Evolutionary conservation across 53 echinoderm and acorn worm genomes (phyloP).

Genomic region (Patiria pectinifera): DNA sequence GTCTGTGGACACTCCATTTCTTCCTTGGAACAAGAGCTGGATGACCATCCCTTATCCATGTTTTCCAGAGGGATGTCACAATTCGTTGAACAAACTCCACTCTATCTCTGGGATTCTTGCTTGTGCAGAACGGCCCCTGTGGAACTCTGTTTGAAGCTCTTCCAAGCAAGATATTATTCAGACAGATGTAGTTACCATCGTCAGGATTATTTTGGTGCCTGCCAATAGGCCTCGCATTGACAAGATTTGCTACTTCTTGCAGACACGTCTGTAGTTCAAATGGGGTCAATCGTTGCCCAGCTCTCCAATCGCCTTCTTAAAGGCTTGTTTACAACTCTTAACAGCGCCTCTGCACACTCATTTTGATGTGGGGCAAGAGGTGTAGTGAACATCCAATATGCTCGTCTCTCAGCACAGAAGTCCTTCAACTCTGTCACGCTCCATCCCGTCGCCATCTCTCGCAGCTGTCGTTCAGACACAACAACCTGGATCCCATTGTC

Average conservation of each 20-base stretch:
- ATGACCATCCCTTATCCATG: constrained; percentile 50
- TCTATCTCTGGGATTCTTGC: constrained; percentile 48
- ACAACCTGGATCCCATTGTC: constrained; percentile 80
- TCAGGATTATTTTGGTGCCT: constrained; percentile 74
- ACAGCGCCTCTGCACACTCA: constrained; percentile 77
- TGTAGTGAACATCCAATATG: constrained; percentile 76
- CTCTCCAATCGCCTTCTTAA: constrained; percentile 80
- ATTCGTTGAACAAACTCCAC: constrained; percentile 46
- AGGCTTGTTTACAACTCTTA: constrained; percentile 72
- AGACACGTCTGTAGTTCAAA: constrained; percentile 80
- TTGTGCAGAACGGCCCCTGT: constrained; percentile 49
- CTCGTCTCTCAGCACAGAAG: constrained; percentile 74
- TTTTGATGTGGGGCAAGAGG: constrained; percentile 84
- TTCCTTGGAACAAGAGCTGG: constrained; percentile 55
- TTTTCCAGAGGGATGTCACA: constrained; percentile 52
- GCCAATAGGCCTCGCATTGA: constrained; percentile 79
- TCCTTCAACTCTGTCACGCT: constrained; percentile 61
- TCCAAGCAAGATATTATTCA: constrained; percentile 65
- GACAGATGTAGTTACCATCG: constrained; percentile 71
- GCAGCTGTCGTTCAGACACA: constrained; percentile 65
- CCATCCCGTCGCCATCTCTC: constrained; percentile 72
- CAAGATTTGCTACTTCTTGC: constrained; percentile 72
- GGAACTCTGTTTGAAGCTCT: constrained; percentile 39
- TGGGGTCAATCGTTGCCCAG: constrained; percentile 65
- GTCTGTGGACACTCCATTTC: constrained; percentile 45